Conservation (phyloP, 2,888 invertebrate species). For the Stenchaetothrips biformis region DNA sequence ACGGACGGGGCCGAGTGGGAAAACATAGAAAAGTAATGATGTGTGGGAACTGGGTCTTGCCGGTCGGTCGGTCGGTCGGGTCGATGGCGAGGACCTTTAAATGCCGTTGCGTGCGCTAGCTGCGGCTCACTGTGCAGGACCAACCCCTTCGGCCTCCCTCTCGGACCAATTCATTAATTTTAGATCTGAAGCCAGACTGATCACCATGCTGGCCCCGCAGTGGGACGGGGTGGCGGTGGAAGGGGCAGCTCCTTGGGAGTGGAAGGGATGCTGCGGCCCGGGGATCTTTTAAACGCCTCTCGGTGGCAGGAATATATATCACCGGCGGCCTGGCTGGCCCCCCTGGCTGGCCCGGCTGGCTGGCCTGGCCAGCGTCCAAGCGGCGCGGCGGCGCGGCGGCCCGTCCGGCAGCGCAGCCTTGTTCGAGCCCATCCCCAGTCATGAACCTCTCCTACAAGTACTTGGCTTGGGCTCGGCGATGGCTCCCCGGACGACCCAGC, state of each 20-base stretch:
- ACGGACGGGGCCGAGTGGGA: too few relatives aligned
- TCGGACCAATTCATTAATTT: background rate
- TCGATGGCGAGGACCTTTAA: background rate
- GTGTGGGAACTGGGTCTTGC: too few relatives aligned
- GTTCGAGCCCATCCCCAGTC: background rate
- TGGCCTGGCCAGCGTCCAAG: conserved; percentile 17
- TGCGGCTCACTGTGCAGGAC: background rate
- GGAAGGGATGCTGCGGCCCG: background rate
- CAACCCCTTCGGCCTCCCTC: background rate
- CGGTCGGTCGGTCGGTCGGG: too few relatives aligned
- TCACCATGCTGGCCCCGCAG: background rate
- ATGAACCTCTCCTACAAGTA: background rate
- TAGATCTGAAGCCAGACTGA: conserved; percentile 1
- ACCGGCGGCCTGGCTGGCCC: background rate
- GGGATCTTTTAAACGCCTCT: conserved; percentile 24
- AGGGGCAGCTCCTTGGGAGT: background rate
- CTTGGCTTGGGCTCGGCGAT: too few relatives aligned
- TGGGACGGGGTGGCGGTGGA: background rate
- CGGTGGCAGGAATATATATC: conserved; percentile 17
- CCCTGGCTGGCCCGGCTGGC: background rate
- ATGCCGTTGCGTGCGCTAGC: background rate
- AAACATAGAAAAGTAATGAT: too few relatives aligned
- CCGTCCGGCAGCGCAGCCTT: too few relatives aligned
- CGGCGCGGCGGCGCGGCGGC: background rate
- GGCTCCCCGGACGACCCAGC: too few relatives aligned